These are phyloP conservation scores for Callocephalon fimbriatum DNA, from an alignment of 2,113 vertebrate species.

Conservation along the genomic window DNA sequence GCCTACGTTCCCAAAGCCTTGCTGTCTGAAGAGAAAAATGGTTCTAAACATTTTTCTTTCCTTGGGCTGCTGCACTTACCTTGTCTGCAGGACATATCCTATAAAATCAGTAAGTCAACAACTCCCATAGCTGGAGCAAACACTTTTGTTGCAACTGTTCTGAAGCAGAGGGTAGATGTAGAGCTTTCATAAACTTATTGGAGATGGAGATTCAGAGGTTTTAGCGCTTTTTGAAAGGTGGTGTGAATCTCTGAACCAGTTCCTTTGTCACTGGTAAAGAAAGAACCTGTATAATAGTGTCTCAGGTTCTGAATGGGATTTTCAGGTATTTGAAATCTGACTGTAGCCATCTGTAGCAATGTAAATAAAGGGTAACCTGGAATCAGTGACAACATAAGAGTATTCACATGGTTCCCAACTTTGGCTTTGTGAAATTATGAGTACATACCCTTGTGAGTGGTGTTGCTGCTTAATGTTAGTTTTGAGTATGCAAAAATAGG, in stretches of 20 bases:
- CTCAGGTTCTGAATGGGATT: background rate
- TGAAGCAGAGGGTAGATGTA: background rate
- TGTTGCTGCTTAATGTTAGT: background rate
- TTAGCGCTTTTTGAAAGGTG: background rate
- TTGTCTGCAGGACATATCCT: background rate
- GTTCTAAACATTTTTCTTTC: background rate
- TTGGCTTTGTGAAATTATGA: background rate
- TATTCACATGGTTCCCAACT: background rate
- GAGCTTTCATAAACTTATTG: background rate
- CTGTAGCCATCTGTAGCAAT: background rate
- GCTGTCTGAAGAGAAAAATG: background rate
- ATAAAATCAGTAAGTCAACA: background rate
- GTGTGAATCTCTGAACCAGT: background rate
- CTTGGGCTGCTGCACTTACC: background rate
- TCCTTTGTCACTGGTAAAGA: background rate
- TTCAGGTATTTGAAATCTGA: background rate
- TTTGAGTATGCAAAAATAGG: background rate
- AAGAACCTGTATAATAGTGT: background rate
- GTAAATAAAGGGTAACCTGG: background rate
- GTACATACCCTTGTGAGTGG: background rate
- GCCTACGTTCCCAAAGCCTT: background rate
- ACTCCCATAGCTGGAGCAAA: background rate
- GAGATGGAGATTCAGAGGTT: background rate
- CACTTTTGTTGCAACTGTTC: background rate
- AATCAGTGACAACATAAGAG: accelerated